Base-by-base conservation (phyloP, 1,140 invertebrate species). In the Dryas iulia region DNA sequence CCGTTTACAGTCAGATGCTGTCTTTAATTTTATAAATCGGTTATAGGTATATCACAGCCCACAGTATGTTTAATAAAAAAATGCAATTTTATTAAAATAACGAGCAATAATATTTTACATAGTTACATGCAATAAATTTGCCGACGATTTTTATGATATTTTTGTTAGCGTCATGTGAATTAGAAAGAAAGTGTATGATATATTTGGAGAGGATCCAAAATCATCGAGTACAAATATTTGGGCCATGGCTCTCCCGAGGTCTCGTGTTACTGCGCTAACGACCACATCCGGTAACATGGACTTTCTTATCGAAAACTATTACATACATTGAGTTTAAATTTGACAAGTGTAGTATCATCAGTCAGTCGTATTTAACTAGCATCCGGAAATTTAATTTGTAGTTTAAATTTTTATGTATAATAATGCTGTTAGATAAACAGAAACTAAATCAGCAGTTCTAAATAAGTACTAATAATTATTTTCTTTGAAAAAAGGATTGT, bases 201-300 rank as follows among this genome's bases (percentile, higher is more conserved):
- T 67, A 76, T 73, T 90, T 89, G 86, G 88, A 89, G 35, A 65
- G 28, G 59, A 33, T 85, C 87, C 86, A 89, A 86, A 82, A 81
- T 72, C 75, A 69, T 71, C 76, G 74, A 70, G 74, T 78, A 72
- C 62, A 83, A 84, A 83, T 84, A 90, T 90, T 86, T 88, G 79
- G 86, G 86, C 83, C 88, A 87, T 77, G 86, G 86, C 79, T 84
- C 69, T 71, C 77, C 71, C 77, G 76, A 81, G 84, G 85, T 85
- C 85, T 89, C 81, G 79, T 72, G 77, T 88, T 87, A 82, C 81
- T 79, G 77, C 60, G 71, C 76, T 77, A 76, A 77, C 78, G 77
- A 87, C 82, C 87, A 83, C 79, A 77, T 89, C 85, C 87, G 86
- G 79, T 87, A 90, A 84, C 87, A 87, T 90, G 87, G 86, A 90